These are phyloP conservation scores for Laothoe populi DNA, from an alignment of 2,888 invertebrate genomes.

Conservation along the genomic window DNA sequence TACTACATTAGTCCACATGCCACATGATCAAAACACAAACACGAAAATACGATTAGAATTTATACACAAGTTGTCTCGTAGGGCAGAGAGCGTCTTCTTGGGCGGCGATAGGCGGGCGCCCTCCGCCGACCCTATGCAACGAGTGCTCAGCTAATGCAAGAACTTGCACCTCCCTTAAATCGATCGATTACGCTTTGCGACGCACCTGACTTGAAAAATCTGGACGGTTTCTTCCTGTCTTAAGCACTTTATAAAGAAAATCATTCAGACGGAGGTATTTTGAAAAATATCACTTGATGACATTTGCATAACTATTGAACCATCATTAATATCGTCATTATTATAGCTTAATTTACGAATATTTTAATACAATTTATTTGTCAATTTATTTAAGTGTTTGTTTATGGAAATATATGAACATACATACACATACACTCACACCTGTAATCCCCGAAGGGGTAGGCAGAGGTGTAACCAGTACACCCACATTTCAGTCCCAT, in stretches of 20 bases:
- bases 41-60: neutral
- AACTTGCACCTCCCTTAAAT: slow-evolving; percentile 56
- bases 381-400: too few species aligned
- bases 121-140: slow-evolving; percentile 66
- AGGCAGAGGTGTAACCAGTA: too few species aligned
- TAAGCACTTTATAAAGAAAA: neutral
- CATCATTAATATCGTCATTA: too few species aligned
- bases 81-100: slow-evolving; percentile 46
- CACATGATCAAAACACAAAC: neutral
- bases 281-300: too few species aligned
- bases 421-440: too few species aligned
- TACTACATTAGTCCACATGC: neutral
- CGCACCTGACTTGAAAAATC: slow-evolving; percentile 19
- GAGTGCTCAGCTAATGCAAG: slow-evolving; percentile 70
- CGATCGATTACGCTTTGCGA: slow-evolving; percentile 58
- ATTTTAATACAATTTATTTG: too few species aligned
- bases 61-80: slow-evolving; percentile 4
- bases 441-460: too few species aligned
- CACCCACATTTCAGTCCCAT: too few species aligned
- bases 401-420: too few species aligned
- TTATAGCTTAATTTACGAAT: too few species aligned
- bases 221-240: neutral
- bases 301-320: too few species aligned
- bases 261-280: too few species aligned
- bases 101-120: slow-evolving; percentile 60